Evolutionary conservation across 2,113 vertebrate genomes (phyloP).

Genomic region (Pongo pygmaeus): DNA sequence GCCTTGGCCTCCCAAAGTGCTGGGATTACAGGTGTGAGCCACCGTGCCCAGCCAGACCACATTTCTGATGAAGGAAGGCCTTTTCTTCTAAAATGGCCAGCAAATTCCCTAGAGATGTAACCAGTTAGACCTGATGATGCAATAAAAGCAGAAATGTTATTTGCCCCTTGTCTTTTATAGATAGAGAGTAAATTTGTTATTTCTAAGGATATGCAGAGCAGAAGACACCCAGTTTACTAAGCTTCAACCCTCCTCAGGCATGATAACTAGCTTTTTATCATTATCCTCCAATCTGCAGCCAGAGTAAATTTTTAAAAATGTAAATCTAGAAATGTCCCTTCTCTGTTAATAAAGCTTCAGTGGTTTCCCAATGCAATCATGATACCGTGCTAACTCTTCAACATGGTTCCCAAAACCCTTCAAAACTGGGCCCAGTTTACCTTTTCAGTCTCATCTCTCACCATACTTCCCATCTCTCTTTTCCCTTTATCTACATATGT

Average conservation of each 20-base stretch:
- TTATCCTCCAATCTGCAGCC: background rate
- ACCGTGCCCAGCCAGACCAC: background rate
- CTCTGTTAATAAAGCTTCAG: background rate
- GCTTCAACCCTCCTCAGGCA: background rate
- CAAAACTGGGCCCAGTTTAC: background rate
- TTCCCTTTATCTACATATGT: no score
- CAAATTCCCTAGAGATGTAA: background rate
- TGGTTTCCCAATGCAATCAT: background rate
- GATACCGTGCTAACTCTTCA: background rate
- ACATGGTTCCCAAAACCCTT: background rate
- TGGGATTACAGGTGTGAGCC: no score
- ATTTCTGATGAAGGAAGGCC: background rate
- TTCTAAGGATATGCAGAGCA: background rate
- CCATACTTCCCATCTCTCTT: background rate
- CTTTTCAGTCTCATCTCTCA: background rate
- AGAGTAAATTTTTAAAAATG: background rate
- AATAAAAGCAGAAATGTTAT: background rate
- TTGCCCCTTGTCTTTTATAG: background rate
- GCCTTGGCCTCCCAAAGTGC: no score
- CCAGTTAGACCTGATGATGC: background rate
- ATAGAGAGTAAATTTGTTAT: background rate
- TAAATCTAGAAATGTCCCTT: background rate
- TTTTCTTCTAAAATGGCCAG: conserved; percentile 22
- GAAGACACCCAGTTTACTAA: conserved; percentile 11
- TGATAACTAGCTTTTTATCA: background rate